A percentile compares a stretch with the other conserved stretches of the same genome.
phyloP scores from a whole-genome alignment of 2,113 vertebrate genomes.

The Pteropus alecto region DNA sequence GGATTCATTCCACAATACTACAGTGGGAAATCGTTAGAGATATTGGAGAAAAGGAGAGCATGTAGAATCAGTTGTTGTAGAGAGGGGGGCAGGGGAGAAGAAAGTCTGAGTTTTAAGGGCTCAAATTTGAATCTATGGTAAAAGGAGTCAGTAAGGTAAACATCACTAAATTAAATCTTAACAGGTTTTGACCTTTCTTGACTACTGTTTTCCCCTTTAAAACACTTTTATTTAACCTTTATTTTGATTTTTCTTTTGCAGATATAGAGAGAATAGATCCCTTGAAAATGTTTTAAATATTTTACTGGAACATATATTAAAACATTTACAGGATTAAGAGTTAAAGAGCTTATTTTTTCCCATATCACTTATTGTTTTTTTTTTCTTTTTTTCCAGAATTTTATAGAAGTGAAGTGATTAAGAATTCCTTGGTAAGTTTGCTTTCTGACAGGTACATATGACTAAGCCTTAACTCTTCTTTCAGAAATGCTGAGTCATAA shows the following conservation, averaged over 20 bases:
- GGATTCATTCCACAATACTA: not conserved
- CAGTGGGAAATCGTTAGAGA: not conserved
- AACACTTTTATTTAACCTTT: not conserved
- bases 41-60: not conserved
- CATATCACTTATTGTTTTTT: slow-evolving; percentile 52
- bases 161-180: not conserved
- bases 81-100: not conserved
- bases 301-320: not conserved
- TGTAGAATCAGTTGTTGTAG: not conserved
- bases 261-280: not conserved
- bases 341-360: slow-evolving; percentile 64
- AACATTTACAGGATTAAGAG: not conserved
- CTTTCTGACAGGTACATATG: slow-evolving; percentile 44
- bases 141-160: not conserved
- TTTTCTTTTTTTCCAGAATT: slow-evolving; percentile 88
- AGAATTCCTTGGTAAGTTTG: slow-evolving; percentile 98
- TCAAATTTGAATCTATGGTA: not conserved
- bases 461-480: slow-evolving; percentile 13
- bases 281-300: slow-evolving; percentile 24
- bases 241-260: not conserved
- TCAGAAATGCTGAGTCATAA: slow-evolving; percentile 28
- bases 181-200: not conserved
- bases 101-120: slow-evolving; percentile 12
- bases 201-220: not conserved
- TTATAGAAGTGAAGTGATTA: slow-evolving; percentile 98